A percentile compares a stretch with the other conserved stretches of the same genome.
These are phyloP conservation scores for Pentamera pediparva DNA, from an alignment of 53 echinoderm and acorn worm genomes.

Conservation along the genomic window DNA sequence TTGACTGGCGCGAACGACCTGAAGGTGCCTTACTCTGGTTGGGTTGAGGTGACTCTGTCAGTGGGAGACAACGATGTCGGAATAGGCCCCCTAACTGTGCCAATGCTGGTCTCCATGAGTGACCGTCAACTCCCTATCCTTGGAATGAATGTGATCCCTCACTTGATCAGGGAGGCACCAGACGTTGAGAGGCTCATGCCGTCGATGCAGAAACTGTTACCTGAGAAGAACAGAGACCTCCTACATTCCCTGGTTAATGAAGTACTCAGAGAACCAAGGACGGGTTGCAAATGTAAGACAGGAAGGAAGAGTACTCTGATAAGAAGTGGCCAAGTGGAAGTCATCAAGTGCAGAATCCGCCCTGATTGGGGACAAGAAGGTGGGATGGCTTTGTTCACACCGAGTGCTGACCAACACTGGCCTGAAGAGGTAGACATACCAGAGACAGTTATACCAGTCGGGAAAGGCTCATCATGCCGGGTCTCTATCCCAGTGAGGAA, in stretches of 20 bases:
- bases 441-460: conserved; percentile 12
- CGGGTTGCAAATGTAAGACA: background rate
- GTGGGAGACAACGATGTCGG: background rate
- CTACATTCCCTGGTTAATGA: background rate
- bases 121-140: background rate
- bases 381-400: conserved; percentile 31
- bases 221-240: background rate
- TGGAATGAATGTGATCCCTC: conserved; percentile 29
- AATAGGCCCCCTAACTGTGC: background rate
- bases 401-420: background rate
- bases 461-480: background rate
- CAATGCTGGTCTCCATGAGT: conserved; percentile 13
- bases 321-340: background rate
- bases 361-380: background rate
- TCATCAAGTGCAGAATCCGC: conserved; percentile 10
- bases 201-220: background rate
- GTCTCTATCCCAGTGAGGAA: conserved; percentile 24
- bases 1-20: conserved; percentile 9
- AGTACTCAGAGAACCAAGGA: background rate
- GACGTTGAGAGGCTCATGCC: background rate
- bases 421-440: conserved; percentile 14
- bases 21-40: conserved; percentile 22
- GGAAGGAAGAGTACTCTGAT: background rate
- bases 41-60: conserved; percentile 9
- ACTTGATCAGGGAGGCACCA: background rate